These are phyloP conservation scores for Mugil cephalus DNA, from an alignment of 2,113 vertebrate genomes.

Conservation along the genomic window DNA sequence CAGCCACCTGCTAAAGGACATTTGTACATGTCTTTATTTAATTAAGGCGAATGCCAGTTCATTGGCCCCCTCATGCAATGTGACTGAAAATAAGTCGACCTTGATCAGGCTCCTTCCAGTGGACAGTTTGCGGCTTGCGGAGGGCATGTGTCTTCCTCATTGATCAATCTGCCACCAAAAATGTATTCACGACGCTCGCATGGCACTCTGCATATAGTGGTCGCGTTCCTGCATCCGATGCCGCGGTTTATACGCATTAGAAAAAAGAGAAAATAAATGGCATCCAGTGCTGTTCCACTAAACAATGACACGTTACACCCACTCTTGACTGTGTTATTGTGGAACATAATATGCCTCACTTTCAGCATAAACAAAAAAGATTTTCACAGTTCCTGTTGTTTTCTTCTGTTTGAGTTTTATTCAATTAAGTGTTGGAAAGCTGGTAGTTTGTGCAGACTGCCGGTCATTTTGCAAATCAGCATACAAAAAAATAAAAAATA, in stretches of 20 bases:
- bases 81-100: slow-evolving; percentile 82
- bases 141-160: slow-evolving; percentile 27
- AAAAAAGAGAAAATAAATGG: background rate
- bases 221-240: background rate
- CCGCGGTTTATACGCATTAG: background rate
- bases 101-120: slow-evolving; percentile 75
- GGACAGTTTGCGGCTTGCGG: slow-evolving; percentile 45
- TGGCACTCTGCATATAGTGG: background rate
- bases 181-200: background rate
- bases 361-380: slow-evolving; percentile 32
- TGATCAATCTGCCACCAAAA: slow-evolving; percentile 50
- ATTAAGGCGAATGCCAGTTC: slow-evolving; percentile 86
- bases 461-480: background rate
- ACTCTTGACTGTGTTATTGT: slow-evolving; percentile 21
- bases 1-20: slow-evolving; percentile 85
- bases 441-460: background rate
- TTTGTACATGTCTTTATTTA: slow-evolving; percentile 87
- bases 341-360: slow-evolving; percentile 13
- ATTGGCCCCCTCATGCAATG: slow-evolving; percentile 75
- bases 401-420: slow-evolving; percentile 13
- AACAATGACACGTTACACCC: background rate
- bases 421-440: background rate
- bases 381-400: background rate
- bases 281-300: background rate
- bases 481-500: background rate